A percentile compares a stretch with the other conserved stretches of the same genome.
Evolutionary conservation across 2,888 invertebrate genomes (phyloP).

Genomic region (Philonicus albiceps): DNA sequence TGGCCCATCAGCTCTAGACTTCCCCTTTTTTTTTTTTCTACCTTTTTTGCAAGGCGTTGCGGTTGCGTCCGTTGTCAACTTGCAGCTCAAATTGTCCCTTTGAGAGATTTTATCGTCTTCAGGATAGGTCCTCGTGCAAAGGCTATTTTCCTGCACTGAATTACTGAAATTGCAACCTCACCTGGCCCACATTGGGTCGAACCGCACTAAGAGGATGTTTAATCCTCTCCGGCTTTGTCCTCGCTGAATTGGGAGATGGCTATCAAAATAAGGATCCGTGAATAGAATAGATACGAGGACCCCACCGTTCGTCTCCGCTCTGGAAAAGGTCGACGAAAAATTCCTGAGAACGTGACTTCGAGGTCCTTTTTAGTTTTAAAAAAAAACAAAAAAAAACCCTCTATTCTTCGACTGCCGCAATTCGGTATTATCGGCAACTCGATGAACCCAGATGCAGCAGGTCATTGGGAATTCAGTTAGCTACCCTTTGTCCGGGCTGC

Average conservation of each 20-base stretch:
- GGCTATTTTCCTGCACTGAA: conserved; percentile 28
- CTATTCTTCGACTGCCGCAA: background rate
- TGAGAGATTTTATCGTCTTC: conserved; percentile 41
- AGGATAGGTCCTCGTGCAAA: conserved; percentile 36
- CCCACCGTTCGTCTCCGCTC: background rate
- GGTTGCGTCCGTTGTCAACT: conserved; percentile 43
- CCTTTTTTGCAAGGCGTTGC: conserved; percentile 42
- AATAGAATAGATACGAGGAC: conserved; percentile 34
- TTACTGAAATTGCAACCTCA: conserved; percentile 43
- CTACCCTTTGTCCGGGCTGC: background rate
- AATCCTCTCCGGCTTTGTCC: conserved; percentile 35
- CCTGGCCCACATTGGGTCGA: conserved; percentile 11
- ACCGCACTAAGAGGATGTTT: conserved; percentile 1
- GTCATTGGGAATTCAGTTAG: background rate
- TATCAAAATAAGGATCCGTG: conserved; percentile 42
- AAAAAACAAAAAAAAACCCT: background rate
- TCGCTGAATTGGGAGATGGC: conserved; percentile 40
- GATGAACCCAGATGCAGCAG: background rate
- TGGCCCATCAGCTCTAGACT: conserved; percentile 6
- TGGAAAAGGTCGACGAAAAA: background rate
- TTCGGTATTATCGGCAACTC: background rate
- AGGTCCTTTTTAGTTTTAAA: conserved; percentile 9
- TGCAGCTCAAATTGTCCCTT: conserved; percentile 40
- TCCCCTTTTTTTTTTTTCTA: background rate
- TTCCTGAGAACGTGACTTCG: conserved; percentile 29